Evolutionary conservation across 2,113 vertebrate species (phyloP), one percentile per base, ranked within the genome.

Genomic region (Crotalus horridus): DNA sequence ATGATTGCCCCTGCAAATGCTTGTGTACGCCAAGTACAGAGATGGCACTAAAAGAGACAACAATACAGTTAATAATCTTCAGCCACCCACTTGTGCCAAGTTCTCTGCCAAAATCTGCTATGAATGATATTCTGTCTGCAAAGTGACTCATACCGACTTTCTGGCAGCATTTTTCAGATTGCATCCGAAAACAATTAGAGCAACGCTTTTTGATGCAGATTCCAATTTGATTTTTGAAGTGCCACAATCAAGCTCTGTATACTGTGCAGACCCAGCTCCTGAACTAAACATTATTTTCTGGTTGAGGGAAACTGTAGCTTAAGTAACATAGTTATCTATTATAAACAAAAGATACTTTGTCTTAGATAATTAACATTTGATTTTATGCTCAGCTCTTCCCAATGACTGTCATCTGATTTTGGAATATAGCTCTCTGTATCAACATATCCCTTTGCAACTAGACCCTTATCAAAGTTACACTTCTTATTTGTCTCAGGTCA

Each of bases 61-160:
- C 92, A 85, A 85, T 59, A 51, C 12, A 2, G 8, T n/a, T 92
- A 89, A 89, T 92, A 89, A 92, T 85, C 96, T 92, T 96, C 95
- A 96, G 90, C 91, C 93, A 94, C 94, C 94, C 93, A 94, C 94
- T 86, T 51, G 69, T 1, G 43, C 64, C 26, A 89, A 96, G 97
- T 97, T 97, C 96, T 95, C 94, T 97, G 96, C 94, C 95, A 97
- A 96, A 96, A 96, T 91, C 58, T 94, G 90, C 94, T 96, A 95
- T 0, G 3, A 95, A 96, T 94, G 95, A 95, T 92, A 89, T 95
- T 95, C 93, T 94, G 85, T 95, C 92, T 93, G 95, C 96, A 96
- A 92, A 92, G 92, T 29, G 89, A 15, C 96, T 89, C 92, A 90
- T 94, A 93, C 91, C 90, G 96, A 90, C 95, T 53, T 94, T 95